Base-by-base conservation (phyloP, 2,113 vertebrate species). In the Microcebus murinus region DNA sequence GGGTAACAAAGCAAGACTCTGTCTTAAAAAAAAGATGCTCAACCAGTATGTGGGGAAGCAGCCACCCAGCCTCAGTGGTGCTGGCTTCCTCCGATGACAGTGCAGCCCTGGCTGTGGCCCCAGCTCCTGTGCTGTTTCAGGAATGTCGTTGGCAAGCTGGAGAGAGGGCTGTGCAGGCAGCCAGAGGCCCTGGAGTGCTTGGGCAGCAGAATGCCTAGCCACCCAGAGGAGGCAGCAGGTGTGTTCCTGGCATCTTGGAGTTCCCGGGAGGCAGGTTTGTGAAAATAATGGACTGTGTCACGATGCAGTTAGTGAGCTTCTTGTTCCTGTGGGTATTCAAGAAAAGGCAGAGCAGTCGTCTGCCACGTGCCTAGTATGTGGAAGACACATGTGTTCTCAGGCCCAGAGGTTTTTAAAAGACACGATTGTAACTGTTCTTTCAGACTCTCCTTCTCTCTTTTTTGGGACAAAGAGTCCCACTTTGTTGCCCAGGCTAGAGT, bases 51-150 rank as follows among this genome's bases (percentile, higher is more conserved):
- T 4, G 8, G 34, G 34, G 90, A 34, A 2, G 42, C 10, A 0
- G 27, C 23, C 12, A 0, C n/a, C 20, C 1, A 0, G 39, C 39
- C 61, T 57, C 21, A 0, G 6, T 5, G 25, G 45, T 13, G 2
- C 57, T 2, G 7, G 39, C 63, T 34, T 17, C 71, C 27, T 57
- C 67, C 6, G 3, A 21, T 17, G 23, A n/a, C 39, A 76, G 31
- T 4, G 1, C 10, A 1, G 39, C 77, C 5, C 34, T 13, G 6
- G 48, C n/a, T 2, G 0, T 0, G 3, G 70, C 14, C 29, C 7
- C 17, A 4, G 36, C 23, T 25, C n/a, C 88, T 21, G 27, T 48
- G 52, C 67, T 36, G 23, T 18, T 20, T 39, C 10, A 3, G 11
- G 11, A 27, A 20, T 71, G 87, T 63, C 13, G 12, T 82, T 34